These are phyloP conservation scores for Griposia aprilina DNA, from an alignment of 2,888 invertebrate genomes.

Conservation along the genomic window DNA sequence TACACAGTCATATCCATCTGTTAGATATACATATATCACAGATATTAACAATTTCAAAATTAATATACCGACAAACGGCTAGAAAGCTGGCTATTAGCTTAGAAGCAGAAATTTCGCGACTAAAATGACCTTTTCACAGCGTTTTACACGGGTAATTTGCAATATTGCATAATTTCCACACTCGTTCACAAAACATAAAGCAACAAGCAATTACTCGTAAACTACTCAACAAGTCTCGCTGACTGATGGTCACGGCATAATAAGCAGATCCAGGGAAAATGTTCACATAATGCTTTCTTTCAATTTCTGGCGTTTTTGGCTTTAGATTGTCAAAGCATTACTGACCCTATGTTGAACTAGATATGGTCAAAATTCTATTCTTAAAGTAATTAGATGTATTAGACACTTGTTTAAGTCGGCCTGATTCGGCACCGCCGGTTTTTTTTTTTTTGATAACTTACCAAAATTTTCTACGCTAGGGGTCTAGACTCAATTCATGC, in stretches of 20 bases:
- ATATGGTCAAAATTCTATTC: not conserved
- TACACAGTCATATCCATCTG: not conserved
- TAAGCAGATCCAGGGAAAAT: not conserved
- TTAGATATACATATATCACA: not conserved
- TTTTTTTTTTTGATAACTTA: too few relatives aligned
- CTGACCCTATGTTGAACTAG: not conserved
- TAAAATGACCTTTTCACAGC: conserved; percentile 30
- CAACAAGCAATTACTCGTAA: conserved; percentile 24
- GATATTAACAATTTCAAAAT: conserved; percentile 11
- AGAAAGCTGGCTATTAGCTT: conserved; percentile 28
- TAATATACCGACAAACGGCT: conserved; percentile 8
- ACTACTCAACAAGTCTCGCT: not conserved
- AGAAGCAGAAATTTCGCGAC: conserved; percentile 23
- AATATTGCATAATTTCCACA: conserved; percentile 40
- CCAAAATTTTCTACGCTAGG: too few relatives aligned
- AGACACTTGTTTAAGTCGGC: not conserved
- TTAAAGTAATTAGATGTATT: not conserved
- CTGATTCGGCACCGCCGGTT: too few relatives aligned
- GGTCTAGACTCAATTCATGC: too few relatives aligned
- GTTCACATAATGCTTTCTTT: not conserved
- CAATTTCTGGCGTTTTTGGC: not conserved
- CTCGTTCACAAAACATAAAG: conserved; percentile 1
- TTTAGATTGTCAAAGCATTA: not conserved
- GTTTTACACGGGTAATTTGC: conserved; percentile 44
- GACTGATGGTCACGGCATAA: not conserved